Conservation (phyloP, 2,888 invertebrate genomes). For the Copidosoma aretas region DNA sequence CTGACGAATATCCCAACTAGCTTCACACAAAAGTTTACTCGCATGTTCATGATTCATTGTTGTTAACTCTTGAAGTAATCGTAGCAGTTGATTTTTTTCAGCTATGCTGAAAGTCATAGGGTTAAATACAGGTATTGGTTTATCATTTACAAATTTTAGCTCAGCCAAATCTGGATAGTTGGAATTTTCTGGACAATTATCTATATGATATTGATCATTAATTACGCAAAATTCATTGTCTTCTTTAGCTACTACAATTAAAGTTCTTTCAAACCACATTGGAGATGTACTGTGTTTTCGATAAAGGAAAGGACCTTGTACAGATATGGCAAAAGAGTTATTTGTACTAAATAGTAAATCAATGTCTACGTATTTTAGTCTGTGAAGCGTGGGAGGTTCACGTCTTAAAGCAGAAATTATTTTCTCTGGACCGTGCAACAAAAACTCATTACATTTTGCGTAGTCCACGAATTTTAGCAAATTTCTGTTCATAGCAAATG, state of each 20-base stretch:
- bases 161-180: slow-evolving; percentile 39
- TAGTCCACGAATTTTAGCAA: slow-evolving; percentile 59
- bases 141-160: slow-evolving; percentile 42
- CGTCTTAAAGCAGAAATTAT: slow-evolving; percentile 53
- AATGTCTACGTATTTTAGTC: slow-evolving; percentile 52
- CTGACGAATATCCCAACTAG: slow-evolving; percentile 55
- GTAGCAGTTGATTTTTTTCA: slow-evolving; percentile 55
- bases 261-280: slow-evolving; percentile 55
- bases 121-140: slow-evolving; percentile 45
- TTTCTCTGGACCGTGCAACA: slow-evolving; percentile 57
- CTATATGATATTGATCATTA: slow-evolving; percentile 59
- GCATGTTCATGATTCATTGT: slow-evolving; percentile 55
- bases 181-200: slow-evolving; percentile 46
- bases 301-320: slow-evolving; percentile 57
- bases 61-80: slow-evolving; percentile 53
- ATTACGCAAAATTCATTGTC: slow-evolving; percentile 58
- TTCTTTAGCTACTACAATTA: slow-evolving; percentile 54
- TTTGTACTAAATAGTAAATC: slow-evolving; percentile 52
- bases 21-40: slow-evolving; percentile 49
- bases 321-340: slow-evolving; percentile 48
- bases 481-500: slow-evolving; percentile 55
- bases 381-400: slow-evolving; percentile 56
- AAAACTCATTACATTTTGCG: slow-evolving; percentile 57
- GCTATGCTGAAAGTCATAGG: slow-evolving; percentile 52
- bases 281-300: slow-evolving; percentile 50